These are phyloP conservation scores for Dermatemys mawii DNA, from an alignment of 2,113 vertebrate genomes.

Conservation along the genomic window DNA sequence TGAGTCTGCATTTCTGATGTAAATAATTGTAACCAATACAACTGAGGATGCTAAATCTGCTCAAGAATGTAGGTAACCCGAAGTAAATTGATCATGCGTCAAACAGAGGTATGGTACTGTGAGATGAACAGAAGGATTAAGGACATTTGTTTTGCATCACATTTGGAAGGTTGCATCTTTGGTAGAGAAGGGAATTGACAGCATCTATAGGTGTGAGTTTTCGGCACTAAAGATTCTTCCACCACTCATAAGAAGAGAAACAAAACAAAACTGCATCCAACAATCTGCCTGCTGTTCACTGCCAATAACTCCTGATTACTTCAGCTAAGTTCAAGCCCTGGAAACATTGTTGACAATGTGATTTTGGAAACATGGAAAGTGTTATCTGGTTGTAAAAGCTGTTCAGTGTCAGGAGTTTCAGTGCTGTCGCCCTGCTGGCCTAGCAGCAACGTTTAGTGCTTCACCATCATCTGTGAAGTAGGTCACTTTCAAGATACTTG, in stretches of 20 bases:
- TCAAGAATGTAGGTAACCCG: not conserved
- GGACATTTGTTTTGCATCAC: not conserved
- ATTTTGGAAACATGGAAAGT: constrained; percentile 88
- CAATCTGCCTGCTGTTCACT: constrained; percentile 72
- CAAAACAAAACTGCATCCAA: constrained; percentile 2
- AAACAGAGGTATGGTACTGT: not conserved
- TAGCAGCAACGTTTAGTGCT: constrained; percentile 62
- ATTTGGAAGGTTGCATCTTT: not conserved
- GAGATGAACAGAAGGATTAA: not conserved
- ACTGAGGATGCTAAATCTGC: not conserved
- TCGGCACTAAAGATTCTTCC: not conserved
- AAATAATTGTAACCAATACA: accelerated
- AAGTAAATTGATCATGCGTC: accelerated
- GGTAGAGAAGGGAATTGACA: not conserved
- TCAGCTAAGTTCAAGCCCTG: constrained; percentile 83
- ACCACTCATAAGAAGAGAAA: constrained; percentile 10
- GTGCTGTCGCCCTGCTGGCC: constrained; percentile 59
- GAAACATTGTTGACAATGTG: constrained; percentile 82
- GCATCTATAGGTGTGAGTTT: not conserved
- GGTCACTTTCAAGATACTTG: constrained; percentile 59
- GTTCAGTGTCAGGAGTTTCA: constrained; percentile 75
- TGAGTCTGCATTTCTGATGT: accelerated
- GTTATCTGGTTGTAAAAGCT: constrained; percentile 80
- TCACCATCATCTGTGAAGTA: constrained; percentile 67
- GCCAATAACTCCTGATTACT: constrained; percentile 86